These are phyloP conservation scores for Prionailurus viverrinus DNA, from an alignment of 2,113 vertebrate species.

Conservation along the genomic window DNA sequence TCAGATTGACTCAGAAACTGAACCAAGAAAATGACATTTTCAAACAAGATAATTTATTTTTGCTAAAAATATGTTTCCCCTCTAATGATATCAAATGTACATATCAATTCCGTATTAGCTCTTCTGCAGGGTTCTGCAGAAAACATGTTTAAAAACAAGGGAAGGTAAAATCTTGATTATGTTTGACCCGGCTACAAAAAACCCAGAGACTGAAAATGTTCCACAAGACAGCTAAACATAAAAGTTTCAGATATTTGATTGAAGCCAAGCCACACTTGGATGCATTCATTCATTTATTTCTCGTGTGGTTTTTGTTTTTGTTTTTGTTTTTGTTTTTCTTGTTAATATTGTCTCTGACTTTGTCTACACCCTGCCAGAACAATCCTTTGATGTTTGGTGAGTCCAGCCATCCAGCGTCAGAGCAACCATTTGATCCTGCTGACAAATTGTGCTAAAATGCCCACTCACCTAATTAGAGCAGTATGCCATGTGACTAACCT, in stretches of 20 bases:
- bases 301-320: neutral
- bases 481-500: neutral
- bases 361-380: neutral
- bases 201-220: neutral
- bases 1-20: neutral
- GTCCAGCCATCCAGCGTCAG: neutral
- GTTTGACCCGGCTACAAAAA: neutral
- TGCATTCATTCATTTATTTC: neutral
- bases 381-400: neutral
- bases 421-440: neutral
- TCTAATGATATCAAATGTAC: neutral
- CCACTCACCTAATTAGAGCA: neutral
- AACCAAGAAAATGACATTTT: slow-evolving; percentile 50
- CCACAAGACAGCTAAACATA: neutral
- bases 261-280: neutral
- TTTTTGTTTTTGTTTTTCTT: neutral
- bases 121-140: neutral
- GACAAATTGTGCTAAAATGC: neutral
- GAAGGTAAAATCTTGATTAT: neutral
- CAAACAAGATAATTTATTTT: neutral
- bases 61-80: neutral
- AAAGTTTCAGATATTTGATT: neutral
- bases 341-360: neutral
- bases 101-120: neutral
- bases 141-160: neutral